A percentile compares a stretch with the other conserved stretches of the same genome.
Evolutionary conservation across 2,888 invertebrate species (phyloP).

Genomic region (Lottia scabra): DNA sequence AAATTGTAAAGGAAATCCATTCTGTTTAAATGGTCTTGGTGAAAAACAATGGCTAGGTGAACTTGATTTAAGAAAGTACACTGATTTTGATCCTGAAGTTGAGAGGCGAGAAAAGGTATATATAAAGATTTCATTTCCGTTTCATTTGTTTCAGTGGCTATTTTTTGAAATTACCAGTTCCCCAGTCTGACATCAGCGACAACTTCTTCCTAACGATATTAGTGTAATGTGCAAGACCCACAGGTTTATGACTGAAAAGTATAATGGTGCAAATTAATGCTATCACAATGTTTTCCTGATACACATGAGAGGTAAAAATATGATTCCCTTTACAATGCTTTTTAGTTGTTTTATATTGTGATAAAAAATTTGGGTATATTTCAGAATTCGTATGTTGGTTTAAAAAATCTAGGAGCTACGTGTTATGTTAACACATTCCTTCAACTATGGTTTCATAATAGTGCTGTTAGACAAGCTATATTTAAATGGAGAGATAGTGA

Average conservation of each 20-base stretch:
- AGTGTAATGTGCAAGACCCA: too few relatives aligned
- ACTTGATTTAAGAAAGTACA: conserved; percentile 69
- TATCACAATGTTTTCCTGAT: too few relatives aligned
- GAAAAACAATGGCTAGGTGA: conserved; percentile 74
- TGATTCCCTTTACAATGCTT: too few relatives aligned
- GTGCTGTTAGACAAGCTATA: conserved; percentile 72
- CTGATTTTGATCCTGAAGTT: conserved; percentile 62
- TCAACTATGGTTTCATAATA: conserved; percentile 77
- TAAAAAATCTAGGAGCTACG: conserved; percentile 77
- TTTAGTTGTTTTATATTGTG: too few relatives aligned
- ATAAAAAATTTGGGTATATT: conserved; percentile 18
- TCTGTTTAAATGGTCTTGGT: conserved; percentile 74
- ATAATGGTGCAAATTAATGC: too few relatives aligned
- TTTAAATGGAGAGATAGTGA: conserved; percentile 72
- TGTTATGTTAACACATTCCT: conserved; percentile 78
- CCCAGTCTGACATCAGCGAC: too few relatives aligned
- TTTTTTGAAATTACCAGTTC: too few relatives aligned
- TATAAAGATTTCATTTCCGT: background rate
- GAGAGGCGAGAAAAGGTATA: conserved; percentile 61
- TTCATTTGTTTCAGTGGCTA: too few relatives aligned
- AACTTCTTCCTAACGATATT: too few relatives aligned
- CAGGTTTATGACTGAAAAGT: too few relatives aligned
- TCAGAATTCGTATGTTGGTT: conserved; percentile 72
- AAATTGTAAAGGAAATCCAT: conserved; percentile 75
- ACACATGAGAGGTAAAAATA: too few relatives aligned